Evolutionary conservation across 2,113 vertebrate species (phyloP), one percentile per base, ranked within the genome.

Genomic region (Strix uralensis): DNA sequence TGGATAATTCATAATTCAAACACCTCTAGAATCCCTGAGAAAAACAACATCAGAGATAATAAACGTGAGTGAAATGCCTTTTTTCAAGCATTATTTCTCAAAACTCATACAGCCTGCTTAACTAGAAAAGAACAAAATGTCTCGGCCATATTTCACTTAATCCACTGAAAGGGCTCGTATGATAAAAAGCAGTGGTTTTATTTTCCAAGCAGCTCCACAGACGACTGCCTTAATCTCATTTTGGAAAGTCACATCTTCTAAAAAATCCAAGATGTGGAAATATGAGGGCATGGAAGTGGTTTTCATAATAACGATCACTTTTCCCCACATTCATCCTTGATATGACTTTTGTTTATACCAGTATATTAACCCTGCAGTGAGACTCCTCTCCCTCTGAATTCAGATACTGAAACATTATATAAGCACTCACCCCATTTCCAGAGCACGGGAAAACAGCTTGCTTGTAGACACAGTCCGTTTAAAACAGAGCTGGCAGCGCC

Each of bases 1-100:
- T 58, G 36, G 61, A 77, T 80, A 89, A 88, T 77, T 92, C 81
- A 74, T 73, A 92, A 92, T 75, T 59, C n/a, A 63, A 88, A 91
- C 61, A 80, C 7, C 19, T 81, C 49, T 79, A 73, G 51, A 89
- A 66, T 13, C 16, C 49, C 42, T 42, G 49, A 86, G 59, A 67
- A 88, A 90, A 92, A 72, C n/a, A 92, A 51, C 42, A 78, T 44
- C 79, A 52, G 74, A 82, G 44, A 66, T 47, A 63, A 70, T 58
- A n/a, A 0, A 0, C 20, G 29, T 44, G 38, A 92, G 23, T 63
- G 69, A 72, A 91, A 89, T 54, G 55, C 25, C 14, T 67, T 88
- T 82, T 85, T 90, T 51, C 57, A 94, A 84, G 15, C 17, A 49
- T n/a, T 86, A 38, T 91, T 92, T 91, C 79, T 90, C 78, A 78